Evolutionary conservation across 2,113 vertebrate species (phyloP).

Genomic region (Oreochromis niloticus): DNA sequence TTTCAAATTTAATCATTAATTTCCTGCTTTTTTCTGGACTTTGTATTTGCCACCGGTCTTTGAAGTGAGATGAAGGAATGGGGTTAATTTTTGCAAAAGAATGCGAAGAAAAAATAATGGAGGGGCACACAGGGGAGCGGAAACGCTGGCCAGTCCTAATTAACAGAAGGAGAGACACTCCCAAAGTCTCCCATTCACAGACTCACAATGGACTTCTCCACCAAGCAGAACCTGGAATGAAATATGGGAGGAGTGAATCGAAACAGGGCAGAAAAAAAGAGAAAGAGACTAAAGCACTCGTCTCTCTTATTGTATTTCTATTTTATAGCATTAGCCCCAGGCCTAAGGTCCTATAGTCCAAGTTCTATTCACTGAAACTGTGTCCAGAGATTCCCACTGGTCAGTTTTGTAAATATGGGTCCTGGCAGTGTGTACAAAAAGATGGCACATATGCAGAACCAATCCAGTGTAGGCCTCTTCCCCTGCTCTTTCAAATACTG

Average conservation of each 20-base stretch:
- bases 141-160: conserved; percentile 80
- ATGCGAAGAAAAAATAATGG: conserved; percentile 73
- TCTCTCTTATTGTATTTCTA: conserved; percentile 49
- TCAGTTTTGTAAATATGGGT: conserved; percentile 73
- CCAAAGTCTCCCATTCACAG: conserved; percentile 81
- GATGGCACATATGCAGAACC: conserved; percentile 56
- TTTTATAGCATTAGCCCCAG: conserved; percentile 51
- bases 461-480: conserved; percentile 50
- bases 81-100: conserved; percentile 67
- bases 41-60: conserved; percentile 45
- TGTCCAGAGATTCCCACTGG: conserved; percentile 56
- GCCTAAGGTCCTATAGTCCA: conserved; percentile 42
- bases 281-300: conserved; percentile 31
- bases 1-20: background rate
- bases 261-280: conserved; percentile 23
- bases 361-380: conserved; percentile 43
- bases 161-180: conserved; percentile 78
- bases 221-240: conserved; percentile 81
- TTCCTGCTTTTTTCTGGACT: background rate
- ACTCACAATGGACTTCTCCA: conserved; percentile 80
- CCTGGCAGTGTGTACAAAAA: conserved; percentile 50
- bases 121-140: conserved; percentile 76
- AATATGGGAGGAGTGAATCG: conserved; percentile 74
- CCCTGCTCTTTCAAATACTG: conserved; percentile 4
- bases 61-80: conserved; percentile 65